A percentile compares a stretch with the other conserved stretches of the same genome.
Conservation (phyloP, 2,113 vertebrate species). For the Dicrurus megarhynchus region DNA sequence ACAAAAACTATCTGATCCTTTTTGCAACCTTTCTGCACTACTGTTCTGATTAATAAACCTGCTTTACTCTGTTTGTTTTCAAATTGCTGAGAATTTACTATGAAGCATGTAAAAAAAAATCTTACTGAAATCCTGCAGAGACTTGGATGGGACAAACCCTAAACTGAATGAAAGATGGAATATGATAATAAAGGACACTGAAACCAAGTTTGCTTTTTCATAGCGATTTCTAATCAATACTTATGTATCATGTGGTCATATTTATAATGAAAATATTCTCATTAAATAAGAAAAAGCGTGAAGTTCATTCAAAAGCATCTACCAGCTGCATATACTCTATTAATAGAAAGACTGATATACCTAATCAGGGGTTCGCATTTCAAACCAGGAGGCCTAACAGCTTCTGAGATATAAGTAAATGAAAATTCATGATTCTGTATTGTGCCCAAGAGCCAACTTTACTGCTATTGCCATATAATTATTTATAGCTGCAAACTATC, state of each 20-base stretch:
- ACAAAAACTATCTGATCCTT: background rate
- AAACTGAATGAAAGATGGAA: background rate
- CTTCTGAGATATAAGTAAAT: conserved; percentile 67
- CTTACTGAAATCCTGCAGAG: background rate
- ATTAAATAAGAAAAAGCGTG: background rate
- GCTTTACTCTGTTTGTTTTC: background rate
- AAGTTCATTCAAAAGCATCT: background rate
- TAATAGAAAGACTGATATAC: conserved; percentile 16
- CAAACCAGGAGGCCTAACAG: conserved; percentile 51
- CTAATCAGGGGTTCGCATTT: conserved; percentile 30
- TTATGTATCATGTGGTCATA: background rate
- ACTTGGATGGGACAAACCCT: background rate
- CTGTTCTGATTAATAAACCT: background rate
- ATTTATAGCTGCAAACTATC: conserved; percentile 87
- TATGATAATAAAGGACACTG: background rate
- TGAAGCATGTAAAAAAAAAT: background rate
- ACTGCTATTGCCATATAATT: conserved; percentile 71
- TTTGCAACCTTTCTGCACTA: background rate
- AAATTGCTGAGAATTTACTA: background rate
- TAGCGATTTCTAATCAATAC: background rate
- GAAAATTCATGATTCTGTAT: conserved; percentile 73
- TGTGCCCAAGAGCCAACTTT: conserved; percentile 74
- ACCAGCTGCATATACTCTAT: background rate
- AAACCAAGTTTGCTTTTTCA: background rate
- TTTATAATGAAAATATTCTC: conserved; percentile 4